Conservation (phyloP, 2,888 invertebrate species). For the Drosophila pseudotakahashii region DNA sequence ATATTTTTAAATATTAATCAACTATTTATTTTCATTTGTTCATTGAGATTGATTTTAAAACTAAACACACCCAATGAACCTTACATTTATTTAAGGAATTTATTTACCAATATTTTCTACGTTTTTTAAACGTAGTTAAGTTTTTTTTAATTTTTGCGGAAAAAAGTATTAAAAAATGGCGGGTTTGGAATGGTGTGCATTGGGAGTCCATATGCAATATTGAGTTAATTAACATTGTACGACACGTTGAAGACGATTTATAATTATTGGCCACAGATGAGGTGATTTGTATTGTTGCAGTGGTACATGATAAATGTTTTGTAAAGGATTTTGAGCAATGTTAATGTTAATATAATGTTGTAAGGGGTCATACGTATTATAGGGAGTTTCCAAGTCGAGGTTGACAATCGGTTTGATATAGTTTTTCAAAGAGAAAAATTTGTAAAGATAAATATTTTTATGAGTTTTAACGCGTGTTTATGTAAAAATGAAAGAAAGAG, state of each 20-base stretch:
- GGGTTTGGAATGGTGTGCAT: neutral
- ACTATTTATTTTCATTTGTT: neutral
- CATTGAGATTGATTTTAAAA: conserved; percentile 15
- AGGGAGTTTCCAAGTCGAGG: conserved; percentile 78
- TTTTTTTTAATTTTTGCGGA: neutral
- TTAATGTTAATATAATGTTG: neutral
- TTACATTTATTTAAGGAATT: conserved; percentile 41
- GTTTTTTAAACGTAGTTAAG: conserved; percentile 59
- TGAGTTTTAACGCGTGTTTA: conserved; percentile 73
- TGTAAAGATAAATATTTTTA: conserved; percentile 78
- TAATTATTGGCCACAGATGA: conserved; percentile 6
- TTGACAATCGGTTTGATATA: conserved; percentile 77
- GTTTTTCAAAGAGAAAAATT: conserved; percentile 63
- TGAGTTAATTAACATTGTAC: neutral
- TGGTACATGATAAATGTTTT: conserved; percentile 5
- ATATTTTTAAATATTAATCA: neutral
- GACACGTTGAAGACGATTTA: conserved; percentile 30
- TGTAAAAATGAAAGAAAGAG: conserved; percentile 31
- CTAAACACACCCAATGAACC: conserved; percentile 39
- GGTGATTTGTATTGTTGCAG: conserved; percentile 33
- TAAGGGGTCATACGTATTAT: neutral
- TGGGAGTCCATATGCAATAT: neutral
- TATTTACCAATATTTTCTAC: conserved; percentile 83
- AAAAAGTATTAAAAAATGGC: conserved; percentile 6
- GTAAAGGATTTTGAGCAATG: conserved; percentile 28